Conservation (phyloP, 2,797 vertebrate genomes). For the Aldrovandia affinis region DNA sequence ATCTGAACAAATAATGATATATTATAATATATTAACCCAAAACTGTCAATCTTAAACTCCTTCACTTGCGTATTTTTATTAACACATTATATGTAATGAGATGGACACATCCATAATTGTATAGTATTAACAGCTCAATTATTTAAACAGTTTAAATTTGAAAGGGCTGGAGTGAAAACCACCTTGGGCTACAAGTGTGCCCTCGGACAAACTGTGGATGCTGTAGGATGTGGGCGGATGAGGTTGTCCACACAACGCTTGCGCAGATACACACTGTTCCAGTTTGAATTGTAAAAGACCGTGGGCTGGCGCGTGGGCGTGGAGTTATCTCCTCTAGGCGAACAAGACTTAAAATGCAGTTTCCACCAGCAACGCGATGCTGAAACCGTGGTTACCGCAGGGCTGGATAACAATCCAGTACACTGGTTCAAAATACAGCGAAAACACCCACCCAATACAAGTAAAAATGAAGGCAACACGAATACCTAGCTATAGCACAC, state of each 20-base stretch:
- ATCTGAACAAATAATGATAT: too few species aligned
- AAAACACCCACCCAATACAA: constrained; percentile 19
- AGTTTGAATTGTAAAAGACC: neutral
- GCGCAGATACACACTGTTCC: neutral
- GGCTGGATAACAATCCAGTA: neutral
- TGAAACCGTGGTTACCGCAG: constrained; percentile 21
- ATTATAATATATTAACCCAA: too few species aligned
- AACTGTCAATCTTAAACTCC: too few species aligned
- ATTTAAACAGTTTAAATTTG: neutral
- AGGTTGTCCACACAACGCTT: neutral
- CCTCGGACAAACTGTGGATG: too few species aligned
- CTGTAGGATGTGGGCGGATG: neutral
- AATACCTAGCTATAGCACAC: neutral
- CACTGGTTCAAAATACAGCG: neutral
- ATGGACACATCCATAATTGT: neutral
- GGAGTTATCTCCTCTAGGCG: neutral
- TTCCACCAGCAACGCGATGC: constrained; percentile 2
- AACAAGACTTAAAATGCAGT: neutral
- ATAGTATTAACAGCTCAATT: neutral
- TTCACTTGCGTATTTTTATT: too few species aligned
- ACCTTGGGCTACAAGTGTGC: neutral
- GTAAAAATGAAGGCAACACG: neutral
- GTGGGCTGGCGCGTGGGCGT: neutral
- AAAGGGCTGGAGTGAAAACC: neutral
- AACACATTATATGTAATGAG: neutral